Base-by-base conservation (phyloP, 2,888 invertebrate genomes). In the Buathra laborator region DNA sequence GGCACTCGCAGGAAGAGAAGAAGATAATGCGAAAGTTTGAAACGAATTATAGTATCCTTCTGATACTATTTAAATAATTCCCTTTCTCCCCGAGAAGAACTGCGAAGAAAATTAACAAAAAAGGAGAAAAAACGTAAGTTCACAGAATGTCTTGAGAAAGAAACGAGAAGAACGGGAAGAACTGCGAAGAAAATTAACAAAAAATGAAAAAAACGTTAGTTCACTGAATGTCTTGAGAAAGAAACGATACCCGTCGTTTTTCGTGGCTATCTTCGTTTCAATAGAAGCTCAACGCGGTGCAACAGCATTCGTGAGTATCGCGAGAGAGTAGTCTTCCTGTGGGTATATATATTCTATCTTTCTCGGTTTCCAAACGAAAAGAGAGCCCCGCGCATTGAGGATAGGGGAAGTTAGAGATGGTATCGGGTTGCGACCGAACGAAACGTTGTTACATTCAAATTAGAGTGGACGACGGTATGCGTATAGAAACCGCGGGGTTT, bases 361-460 rank as follows among this genome's bases (percentile, higher is more conserved):
- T 84, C 82, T 67, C 76, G 48, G 87, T 86, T 59, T 59, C 6
- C 86, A 79, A 88, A 84, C 81, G 82, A 77, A 80, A 81, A 86
- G 86, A 75, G 76, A 70, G 32, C 14, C 14, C 7, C 14, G 32
- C 12, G 59, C 83, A 81, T 81, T 81, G 84, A 74, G 68, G 77
- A 78, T 67, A 84, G 80, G 86, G 82, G 78, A 87, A 86, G 87
- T 82, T 86, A 79, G 83, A 93, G 93, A 94, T 94, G 90, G 90
- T 94, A 94, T 94, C 94, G 90, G 90, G 91, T 92, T 90, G 92
- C 92, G 92, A 89, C 91, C 91, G 90, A 93, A 93, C 92, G 92
- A 91, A 93, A 93, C 93, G 93, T 93, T 94, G 93, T 94, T 94
- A 93, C 93, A 94, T 94, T 94, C 93, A 93, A 93, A 93, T 93